Conservation (phyloP, 2,113 vertebrate species). For the Toxotes chatareus region DNA sequence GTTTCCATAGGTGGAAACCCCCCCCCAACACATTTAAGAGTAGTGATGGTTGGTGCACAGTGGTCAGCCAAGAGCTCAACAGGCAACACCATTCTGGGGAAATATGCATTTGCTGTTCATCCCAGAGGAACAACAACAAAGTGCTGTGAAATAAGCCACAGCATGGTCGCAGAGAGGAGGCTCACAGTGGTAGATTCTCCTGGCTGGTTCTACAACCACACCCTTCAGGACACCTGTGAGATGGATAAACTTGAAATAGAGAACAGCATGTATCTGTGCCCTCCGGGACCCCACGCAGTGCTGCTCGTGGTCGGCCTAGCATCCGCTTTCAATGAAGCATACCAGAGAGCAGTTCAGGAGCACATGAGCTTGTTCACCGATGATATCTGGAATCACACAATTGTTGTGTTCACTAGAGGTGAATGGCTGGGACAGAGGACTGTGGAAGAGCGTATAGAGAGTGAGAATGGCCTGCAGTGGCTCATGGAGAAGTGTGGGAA, state of each 20-base stretch:
- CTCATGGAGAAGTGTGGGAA: conserved; percentile 35
- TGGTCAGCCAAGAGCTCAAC: conserved; percentile 46
- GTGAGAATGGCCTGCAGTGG: conserved; percentile 29
- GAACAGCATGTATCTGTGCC: conserved; percentile 15
- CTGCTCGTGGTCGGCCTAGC: conserved; percentile 27
- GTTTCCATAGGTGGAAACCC: conserved; percentile 11
- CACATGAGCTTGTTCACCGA: conserved; percentile 33
- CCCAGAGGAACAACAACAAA: neutral
- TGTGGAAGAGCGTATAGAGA: conserved; percentile 36
- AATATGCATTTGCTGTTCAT: conserved; percentile 7
- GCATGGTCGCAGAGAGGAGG: conserved; percentile 21
- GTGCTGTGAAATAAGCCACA: conserved; percentile 17
- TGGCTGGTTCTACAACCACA: conserved; percentile 44
- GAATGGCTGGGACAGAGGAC: conserved; percentile 32
- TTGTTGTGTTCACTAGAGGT: conserved; percentile 39
- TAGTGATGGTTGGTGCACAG: conserved; percentile 40
- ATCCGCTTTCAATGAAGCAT: conserved; percentile 8
- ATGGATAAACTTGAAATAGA: conserved; percentile 28
- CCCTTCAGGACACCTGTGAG: conserved; percentile 9
- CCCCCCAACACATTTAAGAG: conserved; percentile 10
- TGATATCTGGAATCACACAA: conserved; percentile 24
- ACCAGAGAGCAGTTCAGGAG: conserved; percentile 19
- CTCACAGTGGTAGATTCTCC: conserved; percentile 54
- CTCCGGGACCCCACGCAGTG: conserved; percentile 32
- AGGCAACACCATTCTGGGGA: conserved; percentile 54